Percentiles rank a stretch among this genome's conserved stretches.
These are phyloP conservation scores for Labrus mixtus DNA, from an alignment of 2,113 vertebrate genomes.

Conservation along the genomic window DNA sequence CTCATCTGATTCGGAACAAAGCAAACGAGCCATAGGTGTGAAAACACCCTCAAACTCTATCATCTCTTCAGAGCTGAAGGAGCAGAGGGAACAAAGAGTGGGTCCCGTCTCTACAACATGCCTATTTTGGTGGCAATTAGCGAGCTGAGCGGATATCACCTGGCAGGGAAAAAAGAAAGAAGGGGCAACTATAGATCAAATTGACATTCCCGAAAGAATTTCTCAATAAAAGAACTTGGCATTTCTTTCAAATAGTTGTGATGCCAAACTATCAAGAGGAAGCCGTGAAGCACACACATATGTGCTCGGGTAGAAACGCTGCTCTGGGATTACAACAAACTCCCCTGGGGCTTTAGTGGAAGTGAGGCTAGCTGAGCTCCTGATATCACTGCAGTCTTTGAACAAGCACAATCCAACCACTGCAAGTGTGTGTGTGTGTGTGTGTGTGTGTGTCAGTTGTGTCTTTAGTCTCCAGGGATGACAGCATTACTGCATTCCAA, in stretches of 20 bases:
- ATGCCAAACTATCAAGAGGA: conserved; percentile 33
- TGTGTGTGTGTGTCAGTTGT: too few species aligned
- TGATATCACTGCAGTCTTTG: conserved; percentile 27
- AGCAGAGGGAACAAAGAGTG: not conserved
- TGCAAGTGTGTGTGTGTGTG: not conserved
- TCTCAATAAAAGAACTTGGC: conserved; percentile 20
- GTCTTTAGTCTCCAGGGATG: conserved; percentile 26
- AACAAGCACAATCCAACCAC: conserved; percentile 21
- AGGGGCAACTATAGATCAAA: conserved; percentile 38
- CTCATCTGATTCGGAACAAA: too few species aligned
- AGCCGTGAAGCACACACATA: conserved; percentile 5
- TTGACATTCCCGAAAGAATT: conserved; percentile 26
- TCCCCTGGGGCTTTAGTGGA: conserved; percentile 11
- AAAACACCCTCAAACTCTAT: conserved; percentile 11
- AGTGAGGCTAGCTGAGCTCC: conserved; percentile 15
- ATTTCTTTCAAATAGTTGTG: conserved; percentile 30
- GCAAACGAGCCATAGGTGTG: not conserved
- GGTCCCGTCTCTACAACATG: conserved; percentile 1
- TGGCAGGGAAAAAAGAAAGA: not conserved
- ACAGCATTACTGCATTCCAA: not conserved
- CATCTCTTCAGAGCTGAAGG: conserved; percentile 27
- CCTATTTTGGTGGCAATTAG: conserved; percentile 50
- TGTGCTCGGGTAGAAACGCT: not conserved
- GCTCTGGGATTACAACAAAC: conserved; percentile 25
- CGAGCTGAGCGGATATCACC: conserved; percentile 17